phyloP scores from a whole-genome alignment of 53 echinoderm and acorn worm species.

The Arbacia lixula region DNA sequence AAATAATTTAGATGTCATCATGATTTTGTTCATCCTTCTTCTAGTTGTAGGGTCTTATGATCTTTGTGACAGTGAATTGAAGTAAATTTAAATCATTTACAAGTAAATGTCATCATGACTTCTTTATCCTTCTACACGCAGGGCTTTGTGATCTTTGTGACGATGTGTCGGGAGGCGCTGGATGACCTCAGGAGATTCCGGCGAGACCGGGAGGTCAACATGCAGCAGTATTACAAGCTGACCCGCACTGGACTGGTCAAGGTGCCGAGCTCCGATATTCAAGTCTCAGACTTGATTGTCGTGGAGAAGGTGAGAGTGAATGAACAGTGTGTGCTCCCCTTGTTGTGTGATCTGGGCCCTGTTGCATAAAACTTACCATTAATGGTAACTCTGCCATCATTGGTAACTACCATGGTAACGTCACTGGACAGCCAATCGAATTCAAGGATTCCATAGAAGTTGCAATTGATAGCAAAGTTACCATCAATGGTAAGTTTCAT shows the following conservation, averaged over 20 bases:
- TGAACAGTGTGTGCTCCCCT: too few species aligned
- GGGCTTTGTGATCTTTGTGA: constrained; percentile 96
- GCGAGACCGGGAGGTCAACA: constrained; percentile 93
- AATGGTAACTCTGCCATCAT: too few species aligned
- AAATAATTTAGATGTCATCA: background rate
- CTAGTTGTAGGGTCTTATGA: background rate
- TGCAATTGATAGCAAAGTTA: too few species aligned
- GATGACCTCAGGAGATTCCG: constrained; percentile 90
- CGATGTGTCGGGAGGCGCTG: constrained; percentile 89
- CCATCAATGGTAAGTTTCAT: too few species aligned
- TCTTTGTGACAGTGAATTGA: background rate
- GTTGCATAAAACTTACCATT: too few species aligned
- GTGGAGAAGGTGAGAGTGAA: constrained; percentile 98
- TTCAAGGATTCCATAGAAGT: too few species aligned
- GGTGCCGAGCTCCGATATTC: constrained; percentile 90
- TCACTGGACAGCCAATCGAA: too few species aligned
- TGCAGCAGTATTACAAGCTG: constrained; percentile 82
- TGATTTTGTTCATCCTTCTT: background rate
- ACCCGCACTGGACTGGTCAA: constrained; percentile 81
- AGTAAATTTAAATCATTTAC: background rate
- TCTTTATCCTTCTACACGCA: constrained; percentile 6
- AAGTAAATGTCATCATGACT: background rate
- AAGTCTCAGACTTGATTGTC: constrained; percentile 92
- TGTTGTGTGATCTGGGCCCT: too few species aligned
- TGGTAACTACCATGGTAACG: too few species aligned